A percentile compares a stretch with the other conserved stretches of the same genome.
Evolutionary conservation across 2,797 vertebrate genomes (phyloP).

Genomic region (Parotocinclus haroldoi): DNA sequence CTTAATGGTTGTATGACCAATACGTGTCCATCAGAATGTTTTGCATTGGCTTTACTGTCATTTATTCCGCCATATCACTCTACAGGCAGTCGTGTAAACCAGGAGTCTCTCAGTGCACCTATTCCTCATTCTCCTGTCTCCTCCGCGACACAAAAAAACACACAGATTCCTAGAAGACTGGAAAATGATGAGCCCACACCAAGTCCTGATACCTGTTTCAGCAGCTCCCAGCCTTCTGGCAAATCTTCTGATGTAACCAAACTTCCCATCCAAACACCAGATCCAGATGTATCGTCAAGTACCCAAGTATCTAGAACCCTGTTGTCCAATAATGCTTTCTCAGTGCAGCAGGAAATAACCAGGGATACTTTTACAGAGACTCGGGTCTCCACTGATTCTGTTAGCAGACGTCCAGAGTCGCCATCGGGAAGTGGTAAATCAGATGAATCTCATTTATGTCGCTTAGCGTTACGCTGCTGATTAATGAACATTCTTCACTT

Average conservation of each 20-base stretch:
- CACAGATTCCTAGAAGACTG: constrained; percentile 8
- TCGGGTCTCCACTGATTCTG: neutral
- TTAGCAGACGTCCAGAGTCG: neutral
- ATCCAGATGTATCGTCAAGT: constrained; percentile 3
- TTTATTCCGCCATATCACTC: neutral
- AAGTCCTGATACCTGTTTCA: neutral
- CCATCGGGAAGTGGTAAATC: neutral
- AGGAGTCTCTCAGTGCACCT: too few species aligned
- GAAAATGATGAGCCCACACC: neutral
- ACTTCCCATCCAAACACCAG: neutral
- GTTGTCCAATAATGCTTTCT: too few species aligned
- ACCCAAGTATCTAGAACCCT: too few species aligned
- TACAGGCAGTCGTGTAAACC: neutral
- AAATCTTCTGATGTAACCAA: constrained; percentile 6
- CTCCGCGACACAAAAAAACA: constrained; percentile 16
- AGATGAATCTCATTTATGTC: neutral
- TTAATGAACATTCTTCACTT: too few species aligned
- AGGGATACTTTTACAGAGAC: neutral
- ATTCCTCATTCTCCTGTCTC: constrained; percentile 13
- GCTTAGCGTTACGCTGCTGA: too few species aligned
- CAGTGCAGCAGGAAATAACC: neutral
- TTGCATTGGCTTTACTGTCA: too few species aligned
- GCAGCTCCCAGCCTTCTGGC: neutral
- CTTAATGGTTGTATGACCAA: too few species aligned
- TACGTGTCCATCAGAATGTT: too few species aligned